A percentile compares a stretch with the other conserved stretches of the same genome.
phyloP scores from a whole-genome alignment of 2,888 invertebrate genomes.

The Germaria angustata region DNA sequence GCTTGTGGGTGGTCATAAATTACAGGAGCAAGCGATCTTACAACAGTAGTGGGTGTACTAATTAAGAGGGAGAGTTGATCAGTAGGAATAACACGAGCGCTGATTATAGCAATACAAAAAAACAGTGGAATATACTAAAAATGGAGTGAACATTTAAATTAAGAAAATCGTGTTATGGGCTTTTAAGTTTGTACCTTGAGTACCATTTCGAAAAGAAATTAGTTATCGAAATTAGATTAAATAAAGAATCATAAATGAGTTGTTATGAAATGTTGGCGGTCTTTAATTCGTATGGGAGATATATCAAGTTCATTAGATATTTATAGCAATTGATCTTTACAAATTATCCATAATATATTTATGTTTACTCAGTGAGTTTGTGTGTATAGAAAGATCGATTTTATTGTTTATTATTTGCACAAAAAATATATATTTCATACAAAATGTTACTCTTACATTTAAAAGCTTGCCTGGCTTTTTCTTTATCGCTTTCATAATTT shows the following conservation, averaged over 20 bases:
- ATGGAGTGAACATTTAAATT: too few relatives aligned
- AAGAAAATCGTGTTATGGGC: not conserved
- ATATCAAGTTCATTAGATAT: constrained; percentile 24
- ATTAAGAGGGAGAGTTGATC: constrained; percentile 29
- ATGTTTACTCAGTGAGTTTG: not conserved
- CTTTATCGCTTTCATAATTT: constrained; percentile 37
- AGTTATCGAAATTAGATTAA: not conserved
- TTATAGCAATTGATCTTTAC: constrained; percentile 29
- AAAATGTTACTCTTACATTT: constrained; percentile 17
- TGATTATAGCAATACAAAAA: constrained; percentile 72
- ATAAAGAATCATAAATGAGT: not conserved
- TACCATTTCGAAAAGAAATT: constrained; percentile 28
- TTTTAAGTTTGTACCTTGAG: constrained; percentile 38
- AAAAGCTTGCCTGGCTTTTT: not conserved
- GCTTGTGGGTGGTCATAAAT: constrained; percentile 69
- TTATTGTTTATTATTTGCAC: not conserved
- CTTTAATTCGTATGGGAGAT: constrained; percentile 26
- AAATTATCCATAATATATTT: not conserved
- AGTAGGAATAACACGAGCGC: constrained; percentile 73
- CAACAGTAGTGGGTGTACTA: not conserved
- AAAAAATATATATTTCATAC: not conserved
- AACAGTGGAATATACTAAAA: constrained; percentile 73
- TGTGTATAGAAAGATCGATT: not conserved
- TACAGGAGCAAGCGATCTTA: constrained; percentile 44
- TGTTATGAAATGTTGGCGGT: not conserved